phyloP scores from a whole-genome alignment of 2,888 invertebrate genomes.

The Diaphora mendica region DNA sequence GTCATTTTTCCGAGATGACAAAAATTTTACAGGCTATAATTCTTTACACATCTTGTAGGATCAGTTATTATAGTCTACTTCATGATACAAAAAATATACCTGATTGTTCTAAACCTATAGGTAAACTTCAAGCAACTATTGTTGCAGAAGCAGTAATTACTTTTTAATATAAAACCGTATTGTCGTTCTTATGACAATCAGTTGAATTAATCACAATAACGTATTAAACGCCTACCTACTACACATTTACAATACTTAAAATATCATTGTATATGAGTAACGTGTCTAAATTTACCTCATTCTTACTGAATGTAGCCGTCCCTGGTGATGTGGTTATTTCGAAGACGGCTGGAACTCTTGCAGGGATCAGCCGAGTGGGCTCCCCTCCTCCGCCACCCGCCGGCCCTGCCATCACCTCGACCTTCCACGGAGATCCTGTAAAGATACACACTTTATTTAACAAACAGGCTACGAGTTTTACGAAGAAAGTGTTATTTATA shows the following conservation, averaged over 20 bases:
- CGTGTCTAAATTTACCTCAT: conserved; percentile 65
- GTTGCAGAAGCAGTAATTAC: neutral
- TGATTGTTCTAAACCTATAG: neutral
- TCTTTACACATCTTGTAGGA: too few relatives aligned
- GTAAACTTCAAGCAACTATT: neutral
- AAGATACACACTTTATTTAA: conserved; percentile 51
- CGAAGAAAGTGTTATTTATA: too few relatives aligned
- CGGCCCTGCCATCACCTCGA: conserved; percentile 93
- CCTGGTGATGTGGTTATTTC: conserved; percentile 91
- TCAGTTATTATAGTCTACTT: too few relatives aligned
- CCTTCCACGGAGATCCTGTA: conserved; percentile 97
- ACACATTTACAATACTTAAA: too few relatives aligned
- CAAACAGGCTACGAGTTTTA: neutral
- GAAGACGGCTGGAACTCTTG: conserved; percentile 95
- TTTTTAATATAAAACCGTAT: neutral
- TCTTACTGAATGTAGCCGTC: conserved; percentile 76
- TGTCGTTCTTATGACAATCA: neutral
- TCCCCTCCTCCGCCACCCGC: conserved; percentile 93
- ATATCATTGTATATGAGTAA: neutral
- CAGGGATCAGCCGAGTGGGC: conserved; percentile 95
- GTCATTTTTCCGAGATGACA: too few relatives aligned
- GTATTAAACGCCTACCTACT: too few relatives aligned
- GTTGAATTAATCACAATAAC: neutral
- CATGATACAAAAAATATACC: too few relatives aligned
- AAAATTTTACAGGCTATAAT: too few relatives aligned